Evolutionary conservation across 2,797 vertebrate species (phyloP).

Genomic region (Hydrolagus colliei): DNA sequence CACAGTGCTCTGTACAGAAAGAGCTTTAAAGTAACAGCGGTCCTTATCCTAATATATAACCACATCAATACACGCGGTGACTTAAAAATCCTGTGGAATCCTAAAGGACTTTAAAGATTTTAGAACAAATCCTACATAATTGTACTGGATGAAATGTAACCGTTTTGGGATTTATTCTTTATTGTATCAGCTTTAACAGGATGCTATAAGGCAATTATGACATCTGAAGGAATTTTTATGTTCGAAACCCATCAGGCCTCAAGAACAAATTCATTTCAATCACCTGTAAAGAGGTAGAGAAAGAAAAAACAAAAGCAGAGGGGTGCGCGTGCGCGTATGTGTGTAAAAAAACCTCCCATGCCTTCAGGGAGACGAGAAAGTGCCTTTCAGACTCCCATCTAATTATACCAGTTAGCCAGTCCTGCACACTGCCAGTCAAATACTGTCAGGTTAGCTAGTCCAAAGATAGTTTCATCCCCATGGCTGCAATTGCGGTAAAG

Average conservation of each 20-base stretch:
- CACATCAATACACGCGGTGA: not conserved
- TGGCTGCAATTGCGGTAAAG: no score
- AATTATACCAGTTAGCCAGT: not conserved
- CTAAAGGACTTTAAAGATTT: not conserved
- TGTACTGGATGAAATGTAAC: slow-evolving; percentile 27
- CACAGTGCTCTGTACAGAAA: not conserved
- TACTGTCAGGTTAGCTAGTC: not conserved
- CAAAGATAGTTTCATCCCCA: not conserved
- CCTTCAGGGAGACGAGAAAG: not conserved
- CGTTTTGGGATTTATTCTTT: slow-evolving; percentile 23
- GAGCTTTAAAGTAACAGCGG: not conserved
- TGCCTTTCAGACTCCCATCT: not conserved
- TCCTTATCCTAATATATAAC: not conserved
- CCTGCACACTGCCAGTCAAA: not conserved
- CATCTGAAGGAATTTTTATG: slow-evolving; percentile 1
- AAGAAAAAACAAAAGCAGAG: no score
- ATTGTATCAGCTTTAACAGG: slow-evolving; percentile 30
- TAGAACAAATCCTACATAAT: slow-evolving; percentile 24
- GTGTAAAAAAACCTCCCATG: no score
- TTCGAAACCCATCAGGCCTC: not conserved
- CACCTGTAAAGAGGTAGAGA: not conserved
- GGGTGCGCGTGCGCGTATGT: no score
- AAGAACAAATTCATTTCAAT: not conserved
- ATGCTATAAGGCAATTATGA: slow-evolving; percentile 13
- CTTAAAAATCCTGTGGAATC: slow-evolving; percentile 13